These are phyloP conservation scores for Montipora cactus DNA, from an alignment of 64 coral and sea anemone species.

Conservation along the genomic window DNA sequence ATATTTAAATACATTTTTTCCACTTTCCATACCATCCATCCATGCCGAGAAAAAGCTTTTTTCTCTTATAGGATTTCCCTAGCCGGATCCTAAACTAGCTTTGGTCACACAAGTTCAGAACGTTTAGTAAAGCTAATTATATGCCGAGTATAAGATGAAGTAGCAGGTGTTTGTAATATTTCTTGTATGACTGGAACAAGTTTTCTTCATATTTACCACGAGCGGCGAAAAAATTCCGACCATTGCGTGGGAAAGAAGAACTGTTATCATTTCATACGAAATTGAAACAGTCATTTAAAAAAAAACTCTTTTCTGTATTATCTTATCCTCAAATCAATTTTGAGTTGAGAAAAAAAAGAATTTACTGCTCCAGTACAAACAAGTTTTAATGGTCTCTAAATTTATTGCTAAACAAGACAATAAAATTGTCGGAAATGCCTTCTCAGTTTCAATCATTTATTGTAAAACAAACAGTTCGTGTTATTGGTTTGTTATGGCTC, in stretches of 20 bases:
- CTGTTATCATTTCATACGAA: background rate
- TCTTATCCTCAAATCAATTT: background rate
- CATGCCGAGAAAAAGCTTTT: no score
- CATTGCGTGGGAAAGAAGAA: background rate
- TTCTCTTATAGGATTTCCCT: no score
- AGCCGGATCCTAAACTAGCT: no score
- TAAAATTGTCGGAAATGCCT: slow-evolving; percentile 35
- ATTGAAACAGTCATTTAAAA: background rate
- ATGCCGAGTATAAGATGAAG: background rate
- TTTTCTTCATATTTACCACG: background rate
- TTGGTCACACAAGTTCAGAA: background rate
- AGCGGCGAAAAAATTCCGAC: background rate
- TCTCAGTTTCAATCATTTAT: slow-evolving; percentile 49
- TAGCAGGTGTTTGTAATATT: background rate
- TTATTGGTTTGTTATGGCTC: background rate
- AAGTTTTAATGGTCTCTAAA: background rate
- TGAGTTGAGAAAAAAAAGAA: background rate
- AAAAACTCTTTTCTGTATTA: background rate
- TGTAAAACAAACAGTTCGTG: slow-evolving; percentile 35
- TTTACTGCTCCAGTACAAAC: background rate
- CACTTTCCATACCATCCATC: no score
- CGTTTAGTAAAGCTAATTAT: background rate
- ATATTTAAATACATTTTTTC: background rate
- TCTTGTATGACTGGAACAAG: background rate
- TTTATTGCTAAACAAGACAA: slow-evolving; percentile 32